These are phyloP conservation scores for Aspiorhynchus laticeps DNA, from an alignment of 2,113 vertebrate species.

Conservation along the genomic window DNA sequence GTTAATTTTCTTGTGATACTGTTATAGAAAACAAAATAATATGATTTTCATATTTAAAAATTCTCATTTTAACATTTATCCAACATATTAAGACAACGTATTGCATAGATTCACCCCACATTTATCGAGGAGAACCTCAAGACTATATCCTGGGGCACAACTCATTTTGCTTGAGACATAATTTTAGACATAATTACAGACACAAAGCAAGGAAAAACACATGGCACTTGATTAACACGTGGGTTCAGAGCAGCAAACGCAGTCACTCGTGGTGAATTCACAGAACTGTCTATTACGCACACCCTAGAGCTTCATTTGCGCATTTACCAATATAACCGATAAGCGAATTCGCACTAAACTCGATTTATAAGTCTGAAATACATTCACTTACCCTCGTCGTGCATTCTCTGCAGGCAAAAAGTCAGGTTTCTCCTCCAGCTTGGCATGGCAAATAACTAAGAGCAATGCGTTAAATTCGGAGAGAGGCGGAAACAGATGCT, in stretches of 20 bases:
- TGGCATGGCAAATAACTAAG: slow-evolving; percentile 72
- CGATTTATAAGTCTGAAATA: neutral
- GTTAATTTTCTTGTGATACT: neutral
- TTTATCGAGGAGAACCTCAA: neutral
- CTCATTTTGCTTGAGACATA: neutral
- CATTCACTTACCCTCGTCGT: slow-evolving; percentile 80
- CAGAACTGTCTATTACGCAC: neutral
- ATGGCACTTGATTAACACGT: slow-evolving; percentile 12
- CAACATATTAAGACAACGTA: neutral
- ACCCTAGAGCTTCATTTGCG: neutral
- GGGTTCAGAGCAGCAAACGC: slow-evolving; percentile 14
- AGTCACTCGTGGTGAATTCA: slow-evolving; percentile 5
- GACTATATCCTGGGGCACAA: neutral
- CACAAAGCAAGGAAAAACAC: slow-evolving; percentile 5
- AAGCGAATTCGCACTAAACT: neutral
- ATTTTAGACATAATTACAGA: neutral
- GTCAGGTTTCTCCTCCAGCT: slow-evolving; percentile 85
- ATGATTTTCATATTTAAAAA: neutral
- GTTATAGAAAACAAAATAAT: neutral
- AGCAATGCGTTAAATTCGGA: slow-evolving; percentile 31
- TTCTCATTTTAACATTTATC: too few relatives aligned
- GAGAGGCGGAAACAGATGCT: neutral
- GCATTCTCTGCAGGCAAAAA: slow-evolving; percentile 84
- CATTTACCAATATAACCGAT: neutral
- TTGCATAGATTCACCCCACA: neutral